Evolutionary conservation across 1,140 invertebrate species (phyloP), one percentile per base, ranked within the genome.

Genomic region (Pomphorhynchus laevis): DNA sequence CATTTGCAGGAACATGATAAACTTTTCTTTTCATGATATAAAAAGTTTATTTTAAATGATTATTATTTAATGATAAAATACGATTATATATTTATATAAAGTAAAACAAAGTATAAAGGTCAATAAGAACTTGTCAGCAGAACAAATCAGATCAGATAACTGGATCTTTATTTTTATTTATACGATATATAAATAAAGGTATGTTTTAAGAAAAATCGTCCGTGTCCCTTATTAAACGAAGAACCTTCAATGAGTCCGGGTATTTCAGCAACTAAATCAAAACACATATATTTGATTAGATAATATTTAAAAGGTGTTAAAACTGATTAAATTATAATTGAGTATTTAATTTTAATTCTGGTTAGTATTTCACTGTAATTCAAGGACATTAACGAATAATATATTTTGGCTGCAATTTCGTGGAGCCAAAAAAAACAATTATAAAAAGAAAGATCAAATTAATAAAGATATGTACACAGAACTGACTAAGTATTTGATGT

Each of bases 201-300:
- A 53, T 93, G 82, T 47, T 72, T 69, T 1, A 93, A 59, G 57
- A 93, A 91, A 36, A 68, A 66, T 44, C 82, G 69, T 20, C 82
- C 82, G 3, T 91, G 55, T 1, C 82, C 82, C 50, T 63, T 64
- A 53, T 89, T 84, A 49, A 67, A 64, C 59, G 86, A 76, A 2
- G 82, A 77, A 38, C 69, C 73, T 46, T 65, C 63, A 47, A 91
- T 77, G 21, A 93, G 57, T 3, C 82, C 82, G 0, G 82, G 82
- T 32, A 93, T 63, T 58, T 93, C 82, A 2, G 82, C 82, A 44
- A 91, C 70, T 52, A 49, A 36, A 54, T 63, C 50, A 46, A 52
- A 47, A 51, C 53, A 47, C 9, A 46, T 41, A 45, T 51, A 52
- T 21, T 45, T 20, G 38, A 46, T 54, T 24, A n/a, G 16, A n/a